Percentiles rank a stretch among this genome's conserved stretches.
Evolutionary conservation across 1,140 invertebrate species (phyloP).

Genomic region (Rhyacophila brunnea): DNA sequence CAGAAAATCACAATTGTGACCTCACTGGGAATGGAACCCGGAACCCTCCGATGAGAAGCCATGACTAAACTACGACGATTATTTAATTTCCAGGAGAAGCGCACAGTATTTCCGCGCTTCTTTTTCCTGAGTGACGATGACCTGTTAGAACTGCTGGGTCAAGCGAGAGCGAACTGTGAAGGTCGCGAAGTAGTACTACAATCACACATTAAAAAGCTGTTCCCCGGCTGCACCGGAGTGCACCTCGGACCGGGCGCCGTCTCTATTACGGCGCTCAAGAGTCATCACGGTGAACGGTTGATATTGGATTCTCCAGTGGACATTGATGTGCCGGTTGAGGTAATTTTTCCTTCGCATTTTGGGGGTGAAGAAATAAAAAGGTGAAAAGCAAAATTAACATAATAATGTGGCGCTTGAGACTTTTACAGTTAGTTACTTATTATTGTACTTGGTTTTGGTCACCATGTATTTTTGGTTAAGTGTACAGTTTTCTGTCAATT

Average conservation of each 20-base stretch:
- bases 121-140: constrained; percentile 98
- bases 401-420: background rate
- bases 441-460: background rate
- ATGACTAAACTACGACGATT: too few species aligned
- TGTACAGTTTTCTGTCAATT: too few species aligned
- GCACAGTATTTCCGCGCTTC: constrained; percentile 89
- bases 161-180: constrained; percentile 57
- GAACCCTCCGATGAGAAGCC: too few species aligned
- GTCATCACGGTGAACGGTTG: constrained; percentile 79
- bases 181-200: constrained; percentile 87
- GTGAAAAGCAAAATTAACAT: too few species aligned
- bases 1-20: too few species aligned
- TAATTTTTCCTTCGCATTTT: constrained; percentile 41
- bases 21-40: too few species aligned
- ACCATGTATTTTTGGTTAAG: too few species aligned
- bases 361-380: too few species aligned
- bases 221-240: constrained; percentile 70
- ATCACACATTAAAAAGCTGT: constrained; percentile 91
- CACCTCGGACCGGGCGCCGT: constrained; percentile 44
- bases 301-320: constrained; percentile 78
- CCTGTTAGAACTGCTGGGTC: constrained; percentile 88
- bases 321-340: constrained; percentile 80
- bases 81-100: constrained; percentile 73
- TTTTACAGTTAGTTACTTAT: background rate
- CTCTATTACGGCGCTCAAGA: constrained; percentile 53